Evolutionary conservation across 35 echinoderm and acorn worm genomes (phyloP).

Genomic region (Apostichopus parvimensis): DNA sequence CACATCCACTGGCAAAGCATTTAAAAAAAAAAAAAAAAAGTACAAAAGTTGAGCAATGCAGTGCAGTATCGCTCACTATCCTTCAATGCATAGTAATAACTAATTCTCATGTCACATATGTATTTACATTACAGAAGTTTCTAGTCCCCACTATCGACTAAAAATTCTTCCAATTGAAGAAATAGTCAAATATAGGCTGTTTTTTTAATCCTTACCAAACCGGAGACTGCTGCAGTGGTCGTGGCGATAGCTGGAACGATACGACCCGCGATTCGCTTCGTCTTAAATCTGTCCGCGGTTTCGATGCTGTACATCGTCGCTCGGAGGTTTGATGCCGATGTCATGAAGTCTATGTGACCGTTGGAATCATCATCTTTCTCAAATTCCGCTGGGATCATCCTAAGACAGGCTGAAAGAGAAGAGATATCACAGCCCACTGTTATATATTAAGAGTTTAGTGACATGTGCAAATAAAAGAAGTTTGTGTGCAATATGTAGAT

Average conservation of each 20-base stretch:
- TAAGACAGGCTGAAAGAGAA: conserved; percentile 2
- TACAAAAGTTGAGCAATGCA: too few relatives aligned
- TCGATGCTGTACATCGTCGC: conserved; percentile 95
- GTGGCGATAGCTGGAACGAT: conserved; percentile 98
- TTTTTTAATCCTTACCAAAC: conserved; percentile 33
- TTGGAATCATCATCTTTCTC: conserved; percentile 98
- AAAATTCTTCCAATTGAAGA: background rate
- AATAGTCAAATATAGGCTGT: background rate
- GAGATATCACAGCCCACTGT: too few relatives aligned
- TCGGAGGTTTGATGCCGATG: conserved; percentile 81
- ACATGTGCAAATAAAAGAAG: too few relatives aligned
- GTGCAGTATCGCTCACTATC: too few relatives aligned
- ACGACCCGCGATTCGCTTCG: conserved; percentile 89
- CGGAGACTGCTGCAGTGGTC: conserved; percentile 92
- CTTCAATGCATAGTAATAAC: too few relatives aligned
- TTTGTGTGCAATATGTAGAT: too few relatives aligned
- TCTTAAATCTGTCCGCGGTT: conserved; percentile 89
- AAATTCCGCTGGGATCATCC: conserved; percentile 75
- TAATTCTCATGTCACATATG: too few relatives aligned
- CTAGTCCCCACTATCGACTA: too few relatives aligned
- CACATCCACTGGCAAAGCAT: too few relatives aligned
- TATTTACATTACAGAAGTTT: too few relatives aligned
- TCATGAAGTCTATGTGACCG: conserved; percentile 96
- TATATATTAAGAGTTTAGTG: too few relatives aligned
- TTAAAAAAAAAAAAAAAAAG: too few relatives aligned